Evolutionary conservation across 2,797 vertebrate species (phyloP), one percentile per base, ranked within the genome.

Genomic region (Fratercula arctica): DNA sequence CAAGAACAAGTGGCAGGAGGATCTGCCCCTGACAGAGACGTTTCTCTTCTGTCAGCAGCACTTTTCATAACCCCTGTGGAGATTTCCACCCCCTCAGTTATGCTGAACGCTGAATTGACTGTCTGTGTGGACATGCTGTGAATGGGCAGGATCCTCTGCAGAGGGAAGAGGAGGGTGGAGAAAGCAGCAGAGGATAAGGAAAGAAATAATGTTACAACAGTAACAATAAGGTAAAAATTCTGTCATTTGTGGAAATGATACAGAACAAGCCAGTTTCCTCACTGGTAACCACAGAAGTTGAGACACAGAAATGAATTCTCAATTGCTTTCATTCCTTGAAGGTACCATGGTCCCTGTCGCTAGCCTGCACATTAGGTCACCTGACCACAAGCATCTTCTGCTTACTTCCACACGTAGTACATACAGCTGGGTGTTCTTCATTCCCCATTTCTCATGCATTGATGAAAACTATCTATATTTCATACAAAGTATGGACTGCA

Each of bases 11-110:
- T 46, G 73, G 41, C 80, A 88, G 83, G 61, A 94, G 66, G 83
- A 81, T 86, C 66, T 93, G 76, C 66, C 77, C 59, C 74, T 93
- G 84, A 33, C 9, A 12, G 91, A 93, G 72, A 54, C 72, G 33
- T 77, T 95, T 87, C 39, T 90, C 33, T 85, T 82, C 84, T 72
- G 67, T 63, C 81, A 90, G 86, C 80, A 90, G 70, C 0, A 0
- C 39, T 93, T 92, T 73, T 72, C 75, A 79, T 75, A 90, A 31
- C 48, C 64, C 70, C 51, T 70, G 51, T 83, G 90, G 70, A 94
- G 92, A 48, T 70, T 96, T 87, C 86, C 84, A 76, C 84, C 74
- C 59, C 7, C 90, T 89, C 70, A 10, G 12, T 87, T 92, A 37
- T 79, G 43, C 86, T 79, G 72, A 54, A 70, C 69, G 12, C 15